These are phyloP conservation scores for Montipora foliosa DNA, from an alignment of 64 coral and sea anemone species.

Conservation along the genomic window DNA sequence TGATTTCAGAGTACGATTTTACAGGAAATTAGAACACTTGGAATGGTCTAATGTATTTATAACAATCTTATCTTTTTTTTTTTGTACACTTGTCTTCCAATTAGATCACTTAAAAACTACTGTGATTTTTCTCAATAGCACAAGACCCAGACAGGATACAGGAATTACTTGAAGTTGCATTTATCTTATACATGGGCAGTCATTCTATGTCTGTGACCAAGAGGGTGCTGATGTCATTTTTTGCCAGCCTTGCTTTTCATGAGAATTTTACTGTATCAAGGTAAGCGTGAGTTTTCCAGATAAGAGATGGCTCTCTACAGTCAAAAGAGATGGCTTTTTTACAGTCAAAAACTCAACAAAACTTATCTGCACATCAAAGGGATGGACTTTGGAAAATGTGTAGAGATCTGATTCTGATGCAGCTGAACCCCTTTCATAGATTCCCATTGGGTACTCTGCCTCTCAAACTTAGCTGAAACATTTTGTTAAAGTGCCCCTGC, in stretches of 20 bases:
- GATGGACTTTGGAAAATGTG: too few species aligned
- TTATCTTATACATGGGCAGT: constrained; percentile 74
- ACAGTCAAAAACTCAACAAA: too few species aligned
- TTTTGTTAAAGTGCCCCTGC: too few species aligned
- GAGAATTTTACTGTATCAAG: background rate
- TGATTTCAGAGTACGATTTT: too few species aligned
- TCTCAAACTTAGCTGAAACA: too few species aligned
- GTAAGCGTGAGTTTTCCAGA: background rate
- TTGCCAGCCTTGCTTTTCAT: constrained; percentile 46
- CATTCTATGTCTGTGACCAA: constrained; percentile 73
- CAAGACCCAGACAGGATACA: constrained; percentile 8
- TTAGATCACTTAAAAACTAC: too few species aligned
- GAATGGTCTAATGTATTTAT: too few species aligned
- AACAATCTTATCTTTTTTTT: too few species aligned
- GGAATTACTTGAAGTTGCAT: constrained; percentile 58
- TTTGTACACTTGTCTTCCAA: too few species aligned
- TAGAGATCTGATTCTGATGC: background rate
- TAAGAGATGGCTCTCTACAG: too few species aligned
- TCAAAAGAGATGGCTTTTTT: background rate
- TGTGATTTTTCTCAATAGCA: background rate
- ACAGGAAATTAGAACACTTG: too few species aligned
- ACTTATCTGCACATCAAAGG: too few species aligned
- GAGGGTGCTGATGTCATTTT: constrained; percentile 73
- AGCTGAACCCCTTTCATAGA: background rate
- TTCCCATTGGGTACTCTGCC: background rate